Evolutionary conservation across 2,888 invertebrate genomes (phyloP).

Genomic region (Celastrina argiolus): DNA sequence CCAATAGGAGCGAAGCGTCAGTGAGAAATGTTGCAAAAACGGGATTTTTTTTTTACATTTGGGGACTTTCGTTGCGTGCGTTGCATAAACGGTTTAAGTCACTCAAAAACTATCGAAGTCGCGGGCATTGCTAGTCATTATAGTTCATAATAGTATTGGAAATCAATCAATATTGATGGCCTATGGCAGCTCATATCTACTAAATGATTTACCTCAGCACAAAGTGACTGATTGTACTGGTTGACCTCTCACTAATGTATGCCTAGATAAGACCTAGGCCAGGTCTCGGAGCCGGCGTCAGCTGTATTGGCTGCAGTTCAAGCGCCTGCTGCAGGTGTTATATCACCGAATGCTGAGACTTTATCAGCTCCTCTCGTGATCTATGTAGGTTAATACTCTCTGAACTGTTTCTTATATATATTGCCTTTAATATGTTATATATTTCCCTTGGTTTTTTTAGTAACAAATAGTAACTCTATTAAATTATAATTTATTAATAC

Average conservation of each 20-base stretch:
- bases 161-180: neutral
- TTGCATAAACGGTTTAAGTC: too few species aligned
- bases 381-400: neutral
- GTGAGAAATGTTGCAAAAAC: too few species aligned
- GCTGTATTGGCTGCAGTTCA: neutral
- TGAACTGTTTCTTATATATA: neutral
- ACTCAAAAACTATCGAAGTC: too few species aligned
- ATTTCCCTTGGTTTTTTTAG: neutral
- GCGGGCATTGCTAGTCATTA: neutral
- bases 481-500: too few species aligned
- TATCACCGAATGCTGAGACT: neutral
- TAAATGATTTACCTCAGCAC: neutral
- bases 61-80: too few species aligned
- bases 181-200: neutral
- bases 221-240: neutral
- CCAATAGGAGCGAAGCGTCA: too few species aligned
- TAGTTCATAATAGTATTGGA: neutral
- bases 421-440: neutral
- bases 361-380: neutral
- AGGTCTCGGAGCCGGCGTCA: neutral
- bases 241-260: neutral
- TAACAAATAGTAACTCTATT: too few species aligned
- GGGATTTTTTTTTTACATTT: too few species aligned
- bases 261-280: conserved; percentile 1
- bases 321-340: neutral